Evolutionary conservation across 2,888 invertebrate genomes (phyloP), one percentile per base, ranked within the genome.

Genomic region (Dioctria linearis): DNA sequence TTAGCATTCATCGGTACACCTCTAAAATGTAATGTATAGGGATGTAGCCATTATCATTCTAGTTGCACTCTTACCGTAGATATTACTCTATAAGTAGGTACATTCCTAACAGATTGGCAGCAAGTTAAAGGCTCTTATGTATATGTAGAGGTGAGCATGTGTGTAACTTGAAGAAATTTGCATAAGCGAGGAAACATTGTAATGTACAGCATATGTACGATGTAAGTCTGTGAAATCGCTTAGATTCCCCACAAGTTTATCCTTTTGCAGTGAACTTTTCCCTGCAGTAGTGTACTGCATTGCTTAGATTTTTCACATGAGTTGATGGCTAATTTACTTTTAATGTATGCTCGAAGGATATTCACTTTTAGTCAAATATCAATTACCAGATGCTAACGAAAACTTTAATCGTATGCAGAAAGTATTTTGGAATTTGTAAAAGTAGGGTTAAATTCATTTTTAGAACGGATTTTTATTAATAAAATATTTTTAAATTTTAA

Each of bases 171-270:
- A n/a, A 13, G 40, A 37, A 40, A 65, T 65, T 65, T 65, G 65
- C 65, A 65, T 65, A 65, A 65, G 65, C 65, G 65, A 42, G 42
- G 42, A 65, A 65, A 42, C 65, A 65, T 65, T 40, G 42, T 65
- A 65, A 65, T 42, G 13, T 42, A 65, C 4, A 65, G 25, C 25
- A 25, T 25, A 25, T 25, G 25, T 25, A 25, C 65, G 65, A 42
- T 65, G 65, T 42, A 65, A 65, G 65, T 65, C 42, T 65, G 65
- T 40, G n/a, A 65, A 65, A 65, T 65, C 65, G 65, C 65, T 65
- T 42, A 65, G 65, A 65, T 65, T 65, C 63, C 65, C 42, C 42
- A 6, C 40, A 40, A 65, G 65, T 65, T 65, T 65, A 65, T 65
- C 65, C 42, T 65, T 65, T 37, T 40, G 11, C 65, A 65, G 65